Evolutionary conservation across 2,113 vertebrate genomes (phyloP).

Genomic region (Pangasianodon gigas): DNA sequence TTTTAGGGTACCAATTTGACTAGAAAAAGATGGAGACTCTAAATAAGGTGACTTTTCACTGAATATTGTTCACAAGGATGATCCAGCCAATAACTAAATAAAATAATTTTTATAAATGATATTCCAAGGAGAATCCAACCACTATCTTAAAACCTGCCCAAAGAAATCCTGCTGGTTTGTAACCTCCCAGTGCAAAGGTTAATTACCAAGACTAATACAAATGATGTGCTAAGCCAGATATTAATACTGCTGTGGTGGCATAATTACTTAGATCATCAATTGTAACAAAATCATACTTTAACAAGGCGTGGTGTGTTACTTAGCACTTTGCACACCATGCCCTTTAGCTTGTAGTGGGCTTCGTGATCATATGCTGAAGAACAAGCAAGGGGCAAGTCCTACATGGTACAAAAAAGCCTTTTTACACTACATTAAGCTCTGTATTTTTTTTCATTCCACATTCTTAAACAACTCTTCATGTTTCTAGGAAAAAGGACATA

Average conservation of each 20-base stretch:
- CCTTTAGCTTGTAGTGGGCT: conserved; percentile 64
- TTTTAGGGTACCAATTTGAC: neutral
- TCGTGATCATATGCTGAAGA: conserved; percentile 54
- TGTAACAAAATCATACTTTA: conserved; percentile 72
- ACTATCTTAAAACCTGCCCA: conserved; percentile 55
- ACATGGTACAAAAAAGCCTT: conserved; percentile 45
- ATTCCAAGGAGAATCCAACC: conserved; percentile 25
- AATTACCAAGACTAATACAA: conserved; percentile 77
- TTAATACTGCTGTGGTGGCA: conserved; percentile 78
- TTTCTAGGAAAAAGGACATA: neutral
- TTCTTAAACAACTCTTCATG: neutral
- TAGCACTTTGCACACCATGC: conserved; percentile 64
- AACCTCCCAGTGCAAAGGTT: conserved; percentile 72
- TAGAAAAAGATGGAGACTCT: conserved; percentile 8
- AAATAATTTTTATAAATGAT: conserved; percentile 20
- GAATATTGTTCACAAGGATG: conserved; percentile 25
- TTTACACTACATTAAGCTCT: conserved; percentile 3
- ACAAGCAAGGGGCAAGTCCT: conserved; percentile 55
- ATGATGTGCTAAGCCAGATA: conserved; percentile 75
- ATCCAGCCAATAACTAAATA: conserved; percentile 48
- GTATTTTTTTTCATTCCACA: neutral
- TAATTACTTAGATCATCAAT: conserved; percentile 77
- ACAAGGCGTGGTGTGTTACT: conserved; percentile 76
- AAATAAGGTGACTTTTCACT: conserved; percentile 27
- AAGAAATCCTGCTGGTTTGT: conserved; percentile 60